Conservation (phyloP, 1,140 invertebrate genomes). For the Rhizoglyphus robini region DNA sequence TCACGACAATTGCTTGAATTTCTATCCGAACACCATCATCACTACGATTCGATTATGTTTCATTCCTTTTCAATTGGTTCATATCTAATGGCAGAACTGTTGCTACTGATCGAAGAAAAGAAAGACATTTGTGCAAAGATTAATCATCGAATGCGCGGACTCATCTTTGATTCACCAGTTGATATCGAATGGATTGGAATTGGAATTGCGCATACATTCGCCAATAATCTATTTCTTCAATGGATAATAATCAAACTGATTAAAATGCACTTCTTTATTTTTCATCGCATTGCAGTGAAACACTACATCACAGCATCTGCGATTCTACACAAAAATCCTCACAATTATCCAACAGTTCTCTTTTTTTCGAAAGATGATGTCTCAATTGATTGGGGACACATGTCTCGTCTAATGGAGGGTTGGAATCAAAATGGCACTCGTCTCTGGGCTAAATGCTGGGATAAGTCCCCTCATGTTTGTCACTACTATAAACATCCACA, state of each 20-base stretch:
- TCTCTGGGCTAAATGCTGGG: background rate
- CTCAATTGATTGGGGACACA: background rate
- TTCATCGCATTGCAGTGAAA: background rate
- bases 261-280: background rate
- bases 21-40: background rate
- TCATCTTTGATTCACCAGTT: background rate
- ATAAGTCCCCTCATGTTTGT: background rate
- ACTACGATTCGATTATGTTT: background rate
- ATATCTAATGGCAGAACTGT: background rate
- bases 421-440: background rate
- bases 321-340: background rate
- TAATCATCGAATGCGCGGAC: background rate
- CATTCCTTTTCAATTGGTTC: constrained; percentile 5
- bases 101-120: background rate
- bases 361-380: background rate
- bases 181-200: background rate
- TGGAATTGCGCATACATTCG: background rate
- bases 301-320: background rate
- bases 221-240: background rate
- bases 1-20: background rate
- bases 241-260: background rate
- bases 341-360: background rate
- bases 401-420: background rate
- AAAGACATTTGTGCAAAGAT: background rate
- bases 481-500: background rate